Conservation (phyloP, 2,888 invertebrate genomes). For the Macrophya alboannulata region DNA sequence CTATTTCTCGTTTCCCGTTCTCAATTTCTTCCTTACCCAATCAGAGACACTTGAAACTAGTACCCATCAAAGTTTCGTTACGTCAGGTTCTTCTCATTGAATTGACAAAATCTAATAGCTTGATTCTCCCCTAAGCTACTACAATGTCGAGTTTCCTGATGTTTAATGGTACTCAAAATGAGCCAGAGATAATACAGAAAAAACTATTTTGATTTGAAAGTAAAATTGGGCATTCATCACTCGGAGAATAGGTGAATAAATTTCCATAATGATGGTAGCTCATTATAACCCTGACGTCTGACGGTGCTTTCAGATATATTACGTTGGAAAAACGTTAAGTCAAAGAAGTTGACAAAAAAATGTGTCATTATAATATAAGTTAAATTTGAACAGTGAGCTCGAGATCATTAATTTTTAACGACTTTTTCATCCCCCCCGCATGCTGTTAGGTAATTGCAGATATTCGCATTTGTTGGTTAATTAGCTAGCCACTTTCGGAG, state of each 20-base stretch:
- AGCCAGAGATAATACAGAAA: background rate
- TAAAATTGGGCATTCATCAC: constrained; percentile 17
- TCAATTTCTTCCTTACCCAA: too few relatives aligned
- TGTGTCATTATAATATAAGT: constrained; percentile 6
- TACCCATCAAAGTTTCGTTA: too few relatives aligned
- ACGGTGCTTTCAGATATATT: background rate
- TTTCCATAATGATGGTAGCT: constrained; percentile 11
- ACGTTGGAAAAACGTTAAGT: background rate
- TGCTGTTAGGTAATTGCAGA: constrained; percentile 13
- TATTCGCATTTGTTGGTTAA: constrained; percentile 19
- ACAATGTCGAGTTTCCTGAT: background rate
- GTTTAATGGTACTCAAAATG: background rate
- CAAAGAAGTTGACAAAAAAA: constrained; percentile 15
- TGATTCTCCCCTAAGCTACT: background rate
- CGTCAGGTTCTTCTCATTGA: too few relatives aligned
- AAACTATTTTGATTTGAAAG: constrained; percentile 31
- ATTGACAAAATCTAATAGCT: background rate
- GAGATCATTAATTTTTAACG: constrained; percentile 16
- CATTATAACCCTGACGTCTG: constrained; percentile 6
- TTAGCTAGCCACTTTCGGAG: background rate
- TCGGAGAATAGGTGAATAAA: background rate
- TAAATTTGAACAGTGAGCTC: background rate
- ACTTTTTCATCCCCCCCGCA: background rate
- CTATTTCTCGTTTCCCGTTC: too few relatives aligned
- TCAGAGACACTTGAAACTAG: too few relatives aligned